Base-by-base conservation (phyloP, 2,113 vertebrate species). In the Apaloderma vittatum region DNA sequence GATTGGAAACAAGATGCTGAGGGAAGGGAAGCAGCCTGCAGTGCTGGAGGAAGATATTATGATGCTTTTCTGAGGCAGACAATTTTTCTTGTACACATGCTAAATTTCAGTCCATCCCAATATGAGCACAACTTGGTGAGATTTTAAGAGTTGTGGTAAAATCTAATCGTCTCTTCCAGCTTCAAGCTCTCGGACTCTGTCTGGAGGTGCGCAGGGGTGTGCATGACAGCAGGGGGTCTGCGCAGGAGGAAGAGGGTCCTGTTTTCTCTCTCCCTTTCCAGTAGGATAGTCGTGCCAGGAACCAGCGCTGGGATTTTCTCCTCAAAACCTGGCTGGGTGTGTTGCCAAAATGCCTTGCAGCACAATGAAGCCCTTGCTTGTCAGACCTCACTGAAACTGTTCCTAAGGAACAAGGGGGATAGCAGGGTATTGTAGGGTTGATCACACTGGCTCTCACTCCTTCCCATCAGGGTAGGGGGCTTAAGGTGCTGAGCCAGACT, bases 1-100 rank as follows among this genome's bases (percentile, higher is more conserved):
- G 52, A 23, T 24, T 89, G 79, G 49, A 96, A 94, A 89, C 83
- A 89, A 91, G 40, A 70, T 93, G 57, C 75, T 93, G 40, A 90
- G 88, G 51, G 36, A 94, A 76, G 30, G n/a, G 29, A 76, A 77
- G 30, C 59, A 48, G 75, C 59, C 46, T 54, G 20, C 29, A 55
- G 65, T 32, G 37, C 37, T 83, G 63, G 55, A 63, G 54, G 73
- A 77, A 91, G 59, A 76, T 54, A 29, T 79, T 63, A 57, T 2
- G 4, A 63, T 67, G 34, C 23, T 95, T 74, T 95, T 92, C 49
- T 37, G 40, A 86, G 43, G 1, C 8, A 27, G 13, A 75, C 5
- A 16, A 23, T 52, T 54, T 54, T 85, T 76, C 63, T 51, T 52
- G 45, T 40, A 65, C 22, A 48, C 1, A 3, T 73, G 32, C n/a